Base-by-base conservation (phyloP, 2,888 invertebrate species). In the Agrypnus murinus region DNA sequence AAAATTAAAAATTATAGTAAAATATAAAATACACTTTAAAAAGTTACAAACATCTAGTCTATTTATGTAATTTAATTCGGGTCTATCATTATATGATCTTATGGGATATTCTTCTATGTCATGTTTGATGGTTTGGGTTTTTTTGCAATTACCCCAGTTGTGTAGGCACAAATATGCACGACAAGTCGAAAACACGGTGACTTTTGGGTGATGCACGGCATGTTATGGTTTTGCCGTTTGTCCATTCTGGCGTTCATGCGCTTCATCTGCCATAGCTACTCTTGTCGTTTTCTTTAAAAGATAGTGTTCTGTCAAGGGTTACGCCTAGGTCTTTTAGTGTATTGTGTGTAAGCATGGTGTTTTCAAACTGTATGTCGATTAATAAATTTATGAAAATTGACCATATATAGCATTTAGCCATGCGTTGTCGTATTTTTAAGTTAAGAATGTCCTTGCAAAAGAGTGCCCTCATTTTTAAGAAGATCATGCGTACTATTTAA, bases 111-210 rank as follows among this genome's bases (percentile, higher is more conserved):
- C 63, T 46, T 63, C 50, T 34, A 17, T 50, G 34, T 53, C 53
- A 15, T 63, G 63, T 53, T 3, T 34, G 15, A 63, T 45, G 14
- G 63, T 63, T 50, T 63, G 50, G 36, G 14, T 46, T 63, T 63
- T 50, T 34, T 31, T 19, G 63, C 67, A 71, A 12, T 71, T 59
- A 31, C 64, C 64, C 68, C 68, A 71, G 64, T 68, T 71, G 64
- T 68, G 67, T 40, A 67, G 19, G 17, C n/a, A n/a, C n/a, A 19
- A 66, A 45, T 71, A 66, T 58, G 64, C 64, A 45, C 68, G 70
- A 53, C 45, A 62, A 14, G 48, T 66, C 66, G 14, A 70, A 70
- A 17, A 60, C 53, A n/a, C 12, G 65, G 55, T 58, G 62, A 65
- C 53, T 65, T 65, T 17, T 65, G 58, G 57, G 15, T 58, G 58